Base-by-base conservation (phyloP, 2,797 vertebrate species). In the Myiothlypis coronata region DNA sequence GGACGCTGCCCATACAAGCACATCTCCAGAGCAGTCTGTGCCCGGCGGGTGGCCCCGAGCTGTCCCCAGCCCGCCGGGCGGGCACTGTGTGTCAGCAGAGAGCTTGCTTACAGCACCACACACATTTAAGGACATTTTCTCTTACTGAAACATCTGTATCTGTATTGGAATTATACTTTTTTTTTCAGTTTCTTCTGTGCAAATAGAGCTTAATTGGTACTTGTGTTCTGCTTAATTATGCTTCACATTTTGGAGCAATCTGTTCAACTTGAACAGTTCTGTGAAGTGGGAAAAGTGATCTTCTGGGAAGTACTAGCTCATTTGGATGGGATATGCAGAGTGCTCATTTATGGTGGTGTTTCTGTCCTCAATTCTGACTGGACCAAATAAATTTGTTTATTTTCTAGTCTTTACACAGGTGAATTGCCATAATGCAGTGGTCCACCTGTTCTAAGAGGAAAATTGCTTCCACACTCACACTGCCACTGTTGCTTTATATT, bases 11-110 rank as follows among this genome's bases (percentile, higher is more conserved):
- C 41, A 4, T 15, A 9, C 6, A 13, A 72, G 6, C 7, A 0
- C 2, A 9, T 4, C 24, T 55, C 2, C 19, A 30, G 22, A 34
- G 4, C 9, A 24, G 8, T 30, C 23, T 0, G 0, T 92, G 52
- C 28, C 34, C 8, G 7, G 44, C 2, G 3, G 20, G 12, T 4
- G 11, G 7, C 10, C 50, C 34, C 20, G 44, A 34, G 56, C 74
- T 47, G 60, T 13, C 10, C 14, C 22, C 2, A 0, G 10, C 56
- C 16, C 3, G 2, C 56, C 5, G 6, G 6, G 7, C 0, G 0
- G 11, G 4, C 41, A 2, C 9, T 2, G 1, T 50, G 4, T 47
- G 56, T 43, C 37, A 47, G 56, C 63, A 71, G 16, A 59, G 70
- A 65, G 35, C 16, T 32, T 18, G 44, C 46, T 35, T 22, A 22